These are phyloP conservation scores for Pogonus chalceus DNA, from an alignment of 1,140 invertebrate genomes.

Conservation along the genomic window DNA sequence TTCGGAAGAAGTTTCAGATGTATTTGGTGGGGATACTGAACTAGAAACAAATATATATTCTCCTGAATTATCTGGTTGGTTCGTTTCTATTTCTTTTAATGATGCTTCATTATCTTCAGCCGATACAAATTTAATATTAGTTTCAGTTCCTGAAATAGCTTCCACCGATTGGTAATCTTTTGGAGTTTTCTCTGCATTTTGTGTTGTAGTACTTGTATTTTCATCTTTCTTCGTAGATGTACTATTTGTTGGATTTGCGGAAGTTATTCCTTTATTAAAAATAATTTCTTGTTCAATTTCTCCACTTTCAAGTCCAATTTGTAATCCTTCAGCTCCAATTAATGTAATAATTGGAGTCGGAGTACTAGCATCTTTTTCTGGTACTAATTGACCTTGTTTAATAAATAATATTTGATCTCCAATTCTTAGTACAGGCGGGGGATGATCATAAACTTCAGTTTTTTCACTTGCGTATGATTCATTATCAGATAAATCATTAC, in stretches of 20 bases:
- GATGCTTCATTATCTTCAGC: background rate
- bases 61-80: background rate
- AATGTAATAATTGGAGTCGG: slow-evolving; percentile 34
- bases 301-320: slow-evolving; percentile 22
- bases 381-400: slow-evolving; percentile 30
- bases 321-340: slow-evolving; percentile 35
- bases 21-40: background rate
- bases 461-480: slow-evolving; percentile 31
- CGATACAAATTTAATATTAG: background rate
- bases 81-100: background rate
- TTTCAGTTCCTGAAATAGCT: background rate
- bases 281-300: slow-evolving; percentile 23
- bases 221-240: background rate
- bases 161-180: background rate
- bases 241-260: background rate
- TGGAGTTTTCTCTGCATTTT: background rate
- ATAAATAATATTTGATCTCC: slow-evolving; percentile 34
- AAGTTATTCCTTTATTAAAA: slow-evolving; percentile 4
- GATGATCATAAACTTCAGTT: slow-evolving; percentile 30
- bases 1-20: background rate
- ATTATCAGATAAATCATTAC: slow-evolving; percentile 36
- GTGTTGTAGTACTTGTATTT: background rate
- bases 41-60: background rate
- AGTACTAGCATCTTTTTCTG: slow-evolving; percentile 29
- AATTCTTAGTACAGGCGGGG: slow-evolving; percentile 34